Evolutionary conservation across 2,888 invertebrate genomes (phyloP), one percentile per base, ranked within the genome.

Genomic region (Oligia strigilis): DNA sequence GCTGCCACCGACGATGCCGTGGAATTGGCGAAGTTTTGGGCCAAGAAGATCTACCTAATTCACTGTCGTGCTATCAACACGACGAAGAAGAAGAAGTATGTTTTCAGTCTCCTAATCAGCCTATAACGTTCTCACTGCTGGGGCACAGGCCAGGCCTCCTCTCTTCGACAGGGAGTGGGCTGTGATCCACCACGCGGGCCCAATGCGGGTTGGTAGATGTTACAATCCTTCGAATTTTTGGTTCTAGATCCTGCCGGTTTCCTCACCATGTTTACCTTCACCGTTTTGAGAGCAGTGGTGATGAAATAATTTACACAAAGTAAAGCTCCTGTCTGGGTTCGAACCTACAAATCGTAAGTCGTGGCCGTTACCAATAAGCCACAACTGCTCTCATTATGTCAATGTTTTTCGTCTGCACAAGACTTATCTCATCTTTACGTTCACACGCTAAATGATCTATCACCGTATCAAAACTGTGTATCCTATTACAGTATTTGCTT

Each of bases 401-500:
- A 43, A 52, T 66, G 11, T 49, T 40, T 49, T 64, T 55, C n/a
- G 11, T 62, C 43, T 46, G 23, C 0, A 29, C 64, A 49, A 72
- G 11, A 69, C 46, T 40, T 40, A 65, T 52, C 29, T 49, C 55
- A 36, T 62, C 14, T n/a, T 72, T 14, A 14, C 29, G 29, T 77
- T 83, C 85, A 75, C 74, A 85, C 75, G 85, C 81, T 81, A 85
- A 81, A 17, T 74, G 69, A 60, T 84, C 66, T 81, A 83, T 72
- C 62, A 74, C 66, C 52, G 9, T 43, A 66, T 80, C 69, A 84
- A 66, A 74, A 46, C 58, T 46, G 23, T 64, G 36, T 83, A 65
- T 84, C 72, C 72, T 1, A 43, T 84, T 83, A 84, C 81, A 64
- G 65, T 85, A 78, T 84, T 78, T 49, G 78, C 55, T 85, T 77